Evolutionary conservation across 2,797 vertebrate species (phyloP).

Genomic region (Naso thynnoides): DNA sequence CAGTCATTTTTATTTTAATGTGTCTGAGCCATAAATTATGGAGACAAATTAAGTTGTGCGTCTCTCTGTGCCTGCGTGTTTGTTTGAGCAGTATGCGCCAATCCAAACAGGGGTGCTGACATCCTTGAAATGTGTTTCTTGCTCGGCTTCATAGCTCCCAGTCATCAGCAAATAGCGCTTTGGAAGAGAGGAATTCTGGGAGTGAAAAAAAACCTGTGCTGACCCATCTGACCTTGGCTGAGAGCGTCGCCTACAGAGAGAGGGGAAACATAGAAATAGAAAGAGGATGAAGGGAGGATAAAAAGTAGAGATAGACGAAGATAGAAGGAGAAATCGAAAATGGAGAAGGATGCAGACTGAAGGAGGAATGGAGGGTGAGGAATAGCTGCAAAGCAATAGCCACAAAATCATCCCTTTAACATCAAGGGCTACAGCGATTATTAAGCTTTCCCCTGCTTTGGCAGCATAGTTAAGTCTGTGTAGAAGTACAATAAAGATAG

Average conservation of each 20-base stretch:
- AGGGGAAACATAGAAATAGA: constrained; percentile 4
- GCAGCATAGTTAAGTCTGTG: constrained; percentile 74
- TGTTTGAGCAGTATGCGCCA: constrained; percentile 51
- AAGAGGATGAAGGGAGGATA: constrained; percentile 10
- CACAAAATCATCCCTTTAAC: constrained; percentile 74
- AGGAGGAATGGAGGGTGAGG: constrained; percentile 22
- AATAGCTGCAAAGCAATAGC: constrained; percentile 60
- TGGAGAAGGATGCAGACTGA: no score
- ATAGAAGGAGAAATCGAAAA: constrained; percentile 41
- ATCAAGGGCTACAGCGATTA: constrained; percentile 76
- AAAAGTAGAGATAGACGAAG: neutral
- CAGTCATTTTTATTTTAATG: constrained; percentile 50
- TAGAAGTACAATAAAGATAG: constrained; percentile 82
- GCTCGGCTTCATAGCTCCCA: constrained; percentile 47
- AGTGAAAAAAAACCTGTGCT: constrained; percentile 17
- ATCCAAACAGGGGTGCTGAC: constrained; percentile 68
- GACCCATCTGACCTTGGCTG: constrained; percentile 54
- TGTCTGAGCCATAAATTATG: constrained; percentile 63
- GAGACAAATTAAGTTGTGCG: constrained; percentile 56
- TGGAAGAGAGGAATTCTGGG: constrained; percentile 46
- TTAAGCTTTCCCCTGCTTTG: constrained; percentile 67
- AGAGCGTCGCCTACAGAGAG: constrained; percentile 6
- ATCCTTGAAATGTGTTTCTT: constrained; percentile 63
- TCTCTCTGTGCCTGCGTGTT: constrained; percentile 36
- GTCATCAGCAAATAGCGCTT: constrained; percentile 42